phyloP scores from a whole-genome alignment of 2,797 vertebrate species.

The Paedocypris micromegethes region DNA sequence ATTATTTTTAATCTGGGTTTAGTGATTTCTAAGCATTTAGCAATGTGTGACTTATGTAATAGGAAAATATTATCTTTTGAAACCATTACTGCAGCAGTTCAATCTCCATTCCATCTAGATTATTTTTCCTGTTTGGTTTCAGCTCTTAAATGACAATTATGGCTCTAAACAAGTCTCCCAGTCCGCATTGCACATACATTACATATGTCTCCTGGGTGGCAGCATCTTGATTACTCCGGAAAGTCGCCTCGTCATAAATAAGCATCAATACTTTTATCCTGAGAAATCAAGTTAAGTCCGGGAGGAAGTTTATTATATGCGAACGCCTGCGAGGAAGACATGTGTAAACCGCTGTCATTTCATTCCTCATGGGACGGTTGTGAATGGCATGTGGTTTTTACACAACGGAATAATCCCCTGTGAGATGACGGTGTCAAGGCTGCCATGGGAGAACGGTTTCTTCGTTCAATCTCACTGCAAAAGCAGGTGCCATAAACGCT shows the following conservation, averaged over 20 bases:
- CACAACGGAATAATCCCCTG: slow-evolving; percentile 18
- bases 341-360: background rate
- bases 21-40: no score
- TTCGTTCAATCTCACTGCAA: slow-evolving; percentile 38
- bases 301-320: slow-evolving; percentile 24
- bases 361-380: slow-evolving; percentile 10
- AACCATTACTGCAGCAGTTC: no score
- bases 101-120: background rate
- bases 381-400: slow-evolving; percentile 39
- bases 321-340: slow-evolving; percentile 1
- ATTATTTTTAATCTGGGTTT: no score
- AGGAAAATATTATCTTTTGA: no score
- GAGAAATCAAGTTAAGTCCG: slow-evolving; percentile 29
- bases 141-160: slow-evolving; percentile 33
- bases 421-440: slow-evolving; percentile 44
- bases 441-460: slow-evolving; percentile 39
- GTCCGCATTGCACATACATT: slow-evolving; percentile 35
- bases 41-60: no score
- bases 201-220: slow-evolving; percentile 37
- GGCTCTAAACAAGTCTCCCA: slow-evolving; percentile 30
- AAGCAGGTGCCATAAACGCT: slow-evolving; percentile 31
- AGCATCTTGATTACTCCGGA: slow-evolving; percentile 41
- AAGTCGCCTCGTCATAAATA: slow-evolving; percentile 42
- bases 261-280: slow-evolving; percentile 40
- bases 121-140: slow-evolving; percentile 38